Conservation (phyloP, 2,888 invertebrate genomes). For the Halocaridina rubra region DNA sequence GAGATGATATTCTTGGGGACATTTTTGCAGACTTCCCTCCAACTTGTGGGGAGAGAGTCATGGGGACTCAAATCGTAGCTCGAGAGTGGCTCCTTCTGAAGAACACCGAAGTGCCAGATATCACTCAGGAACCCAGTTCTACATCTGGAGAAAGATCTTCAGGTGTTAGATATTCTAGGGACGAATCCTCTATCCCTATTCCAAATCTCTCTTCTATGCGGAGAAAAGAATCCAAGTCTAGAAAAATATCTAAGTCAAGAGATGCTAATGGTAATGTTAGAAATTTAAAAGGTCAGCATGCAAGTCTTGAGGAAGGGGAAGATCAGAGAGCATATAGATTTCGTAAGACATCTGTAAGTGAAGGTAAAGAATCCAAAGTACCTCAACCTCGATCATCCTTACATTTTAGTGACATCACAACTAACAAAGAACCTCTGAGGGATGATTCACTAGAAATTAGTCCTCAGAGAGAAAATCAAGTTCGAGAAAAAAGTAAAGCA, state of each 20-base stretch:
- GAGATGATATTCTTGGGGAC: conserved; percentile 40
- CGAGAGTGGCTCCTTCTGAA: conserved; percentile 41
- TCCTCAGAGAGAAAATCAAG: not conserved
- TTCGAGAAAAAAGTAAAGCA: not conserved
- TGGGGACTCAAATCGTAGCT: conserved; percentile 22
- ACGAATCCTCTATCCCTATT: not conserved
- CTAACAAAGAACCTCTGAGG: conserved; percentile 12
- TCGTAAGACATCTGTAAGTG: not conserved
- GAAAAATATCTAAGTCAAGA: conserved; percentile 5
- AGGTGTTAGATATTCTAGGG: not conserved
- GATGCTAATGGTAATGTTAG: conserved; percentile 46
- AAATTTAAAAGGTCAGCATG: conserved; percentile 18
- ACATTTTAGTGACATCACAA: not conserved
- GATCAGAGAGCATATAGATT: not conserved
- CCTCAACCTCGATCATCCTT: not conserved
- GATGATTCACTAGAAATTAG: not conserved
- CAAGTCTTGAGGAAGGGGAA: not conserved
- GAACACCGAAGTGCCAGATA: conserved; percentile 26
- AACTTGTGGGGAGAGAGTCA: not conserved
- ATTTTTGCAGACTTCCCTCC: conserved; percentile 27
- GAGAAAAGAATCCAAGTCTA: conserved; percentile 22
- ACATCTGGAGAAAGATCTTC: not conserved
- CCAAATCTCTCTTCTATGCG: conserved; percentile 32
- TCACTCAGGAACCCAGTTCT: not conserved
- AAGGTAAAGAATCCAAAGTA: not conserved